Evolutionary conservation across 2,797 vertebrate genomes (phyloP).

Genomic region (Notolepis coatsorum): DNA sequence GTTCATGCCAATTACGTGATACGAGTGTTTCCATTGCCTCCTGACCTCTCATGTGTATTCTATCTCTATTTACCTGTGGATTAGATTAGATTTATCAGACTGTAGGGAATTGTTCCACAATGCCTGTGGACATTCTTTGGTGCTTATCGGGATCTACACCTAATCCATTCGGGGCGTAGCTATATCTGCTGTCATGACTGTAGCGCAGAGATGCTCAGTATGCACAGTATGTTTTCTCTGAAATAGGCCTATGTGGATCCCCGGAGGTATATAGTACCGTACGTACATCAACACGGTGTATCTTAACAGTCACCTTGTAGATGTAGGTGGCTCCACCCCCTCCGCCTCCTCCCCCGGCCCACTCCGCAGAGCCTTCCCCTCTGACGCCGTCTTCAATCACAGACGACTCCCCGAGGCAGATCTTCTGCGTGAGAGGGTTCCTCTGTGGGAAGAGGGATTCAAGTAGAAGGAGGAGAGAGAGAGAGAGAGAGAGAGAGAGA

Average conservation of each 20-base stretch:
- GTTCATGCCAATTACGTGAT: constrained; percentile 11
- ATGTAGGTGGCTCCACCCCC: constrained; percentile 91
- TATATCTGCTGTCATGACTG: background rate
- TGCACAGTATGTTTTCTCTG: background rate
- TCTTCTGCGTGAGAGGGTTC: constrained; percentile 84
- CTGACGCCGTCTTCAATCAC: constrained; percentile 85
- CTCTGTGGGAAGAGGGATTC: constrained; percentile 65
- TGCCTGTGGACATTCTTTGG: constrained; percentile 14
- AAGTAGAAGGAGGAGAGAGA: background rate
- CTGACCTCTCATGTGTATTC: background rate
- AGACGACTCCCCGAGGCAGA: constrained; percentile 89
- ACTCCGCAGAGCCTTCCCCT: constrained; percentile 68
- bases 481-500: background rate
- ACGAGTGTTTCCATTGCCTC: background rate
- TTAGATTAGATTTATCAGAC: constrained; percentile 20
- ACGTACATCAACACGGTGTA: background rate
- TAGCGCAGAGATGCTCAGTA: background rate
- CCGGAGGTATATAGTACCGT: too few species aligned
- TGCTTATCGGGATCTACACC: constrained; percentile 9
- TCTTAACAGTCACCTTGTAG: constrained; percentile 81
- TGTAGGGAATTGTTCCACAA: constrained; percentile 38
- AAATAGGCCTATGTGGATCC: background rate
- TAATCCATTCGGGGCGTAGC: background rate
- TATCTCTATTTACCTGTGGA: constrained; percentile 12
- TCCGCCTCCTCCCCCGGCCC: constrained; percentile 91